A percentile compares a stretch with the other conserved stretches of the same genome.
These are phyloP conservation scores for Drosophila bunnanda DNA, from an alignment of 2,888 invertebrate genomes.

Conservation along the genomic window DNA sequence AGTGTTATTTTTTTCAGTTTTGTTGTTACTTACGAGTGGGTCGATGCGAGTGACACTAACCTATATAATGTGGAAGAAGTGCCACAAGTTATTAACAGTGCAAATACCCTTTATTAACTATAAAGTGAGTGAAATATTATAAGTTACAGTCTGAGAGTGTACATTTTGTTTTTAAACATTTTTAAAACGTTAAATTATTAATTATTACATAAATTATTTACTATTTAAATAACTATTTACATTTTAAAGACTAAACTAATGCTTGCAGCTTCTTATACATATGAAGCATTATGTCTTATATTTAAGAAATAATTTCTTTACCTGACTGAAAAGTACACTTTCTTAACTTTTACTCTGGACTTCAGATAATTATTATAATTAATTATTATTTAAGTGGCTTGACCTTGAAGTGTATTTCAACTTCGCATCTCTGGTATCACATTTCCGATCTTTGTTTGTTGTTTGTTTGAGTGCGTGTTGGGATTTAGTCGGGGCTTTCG, in stretches of 20 bases:
- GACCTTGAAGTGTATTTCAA: conserved; percentile 27
- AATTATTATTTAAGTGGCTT: neutral
- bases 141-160: no score
- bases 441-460: conserved; percentile 29
- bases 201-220: neutral
- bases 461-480: conserved; percentile 31
- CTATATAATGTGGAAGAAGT: neutral
- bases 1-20: neutral
- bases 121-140: neutral
- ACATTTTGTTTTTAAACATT: no score
- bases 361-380: neutral
- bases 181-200: neutral
- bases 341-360: neutral
- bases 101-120: neutral
- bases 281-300: neutral
- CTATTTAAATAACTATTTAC: neutral
- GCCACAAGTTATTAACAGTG: neutral
- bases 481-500: conserved; percentile 16
- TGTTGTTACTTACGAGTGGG: conserved; percentile 6
- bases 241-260: neutral
- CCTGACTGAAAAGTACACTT: neutral
- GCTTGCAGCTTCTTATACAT: neutral
- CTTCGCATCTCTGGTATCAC: conserved; percentile 6
- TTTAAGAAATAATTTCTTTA: neutral
- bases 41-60: conserved; percentile 9